These are phyloP conservation scores for Empidonax alnorum DNA, from an alignment of 2,113 vertebrate species.

Conservation along the genomic window DNA sequence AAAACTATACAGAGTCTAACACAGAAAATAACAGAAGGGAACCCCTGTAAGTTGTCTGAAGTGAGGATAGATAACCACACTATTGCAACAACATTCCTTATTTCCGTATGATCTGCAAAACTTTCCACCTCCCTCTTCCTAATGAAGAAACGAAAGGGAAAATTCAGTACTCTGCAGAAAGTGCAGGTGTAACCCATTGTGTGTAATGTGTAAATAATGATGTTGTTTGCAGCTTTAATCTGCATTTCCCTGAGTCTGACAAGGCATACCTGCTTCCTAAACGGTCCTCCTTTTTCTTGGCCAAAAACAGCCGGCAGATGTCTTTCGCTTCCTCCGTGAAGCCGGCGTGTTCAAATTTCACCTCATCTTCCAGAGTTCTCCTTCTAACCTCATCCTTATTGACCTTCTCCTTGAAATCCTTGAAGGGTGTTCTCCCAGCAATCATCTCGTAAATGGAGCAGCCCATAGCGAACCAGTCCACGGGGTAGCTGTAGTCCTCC, in stretches of 20 bases:
- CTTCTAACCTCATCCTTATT: conserved; percentile 83
- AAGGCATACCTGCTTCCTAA: conserved; percentile 84
- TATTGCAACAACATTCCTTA: neutral
- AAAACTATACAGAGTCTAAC: neutral
- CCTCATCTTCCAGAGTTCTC: conserved; percentile 85
- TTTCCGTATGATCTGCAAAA: neutral
- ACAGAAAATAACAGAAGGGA: neutral
- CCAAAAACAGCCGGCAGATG: conserved; percentile 83
- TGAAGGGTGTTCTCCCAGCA: conserved; percentile 86
- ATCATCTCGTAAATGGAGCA: conserved; percentile 92
- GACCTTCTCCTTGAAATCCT: conserved; percentile 87
- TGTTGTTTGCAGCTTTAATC: neutral
- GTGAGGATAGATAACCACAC: neutral
- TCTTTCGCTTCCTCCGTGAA: conserved; percentile 83
- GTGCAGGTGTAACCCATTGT: neutral
- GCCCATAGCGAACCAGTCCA: conserved; percentile 92
- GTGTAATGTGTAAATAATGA: neutral
- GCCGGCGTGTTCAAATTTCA: conserved; percentile 78
- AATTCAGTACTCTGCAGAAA: neutral
- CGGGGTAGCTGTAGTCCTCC: conserved; percentile 81
- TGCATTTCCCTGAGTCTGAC: neutral
- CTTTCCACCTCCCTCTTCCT: neutral
- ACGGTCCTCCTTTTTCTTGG: conserved; percentile 79
- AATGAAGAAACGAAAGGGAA: neutral
- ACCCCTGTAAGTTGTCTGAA: neutral